Evolutionary conservation across 2,888 invertebrate species (phyloP).

Genomic region (Gymnosoma rotundatum): DNA sequence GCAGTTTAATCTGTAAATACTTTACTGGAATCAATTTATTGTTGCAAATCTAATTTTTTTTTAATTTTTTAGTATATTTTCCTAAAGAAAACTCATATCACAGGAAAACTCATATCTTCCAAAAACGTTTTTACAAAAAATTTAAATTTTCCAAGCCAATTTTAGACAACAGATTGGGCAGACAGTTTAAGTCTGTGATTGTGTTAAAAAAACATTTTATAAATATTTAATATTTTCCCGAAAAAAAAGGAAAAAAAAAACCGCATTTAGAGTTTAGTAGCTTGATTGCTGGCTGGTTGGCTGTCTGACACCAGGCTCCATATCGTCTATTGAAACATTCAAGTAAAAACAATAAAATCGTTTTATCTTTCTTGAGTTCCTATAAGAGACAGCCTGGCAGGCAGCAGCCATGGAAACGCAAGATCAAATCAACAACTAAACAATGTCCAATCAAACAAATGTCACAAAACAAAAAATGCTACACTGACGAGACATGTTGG

Average conservation of each 20-base stretch:
- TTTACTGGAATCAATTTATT: too few species aligned
- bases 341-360: conserved; percentile 10
- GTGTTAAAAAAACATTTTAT: neutral
- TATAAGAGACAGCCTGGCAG: conserved; percentile 17
- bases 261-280: neutral
- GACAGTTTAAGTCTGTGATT: neutral
- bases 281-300: conserved; percentile 27
- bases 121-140: too few species aligned
- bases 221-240: conserved; percentile 31
- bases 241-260: conserved; percentile 16
- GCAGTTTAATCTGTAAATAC: too few species aligned
- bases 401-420: conserved; percentile 23
- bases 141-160: conserved; percentile 19
- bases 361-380: conserved; percentile 2
- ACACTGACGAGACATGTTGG: conserved; percentile 52
- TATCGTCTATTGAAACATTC: conserved; percentile 55
- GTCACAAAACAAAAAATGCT: conserved; percentile 32
- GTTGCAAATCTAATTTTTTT: too few species aligned
- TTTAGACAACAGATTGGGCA: neutral
- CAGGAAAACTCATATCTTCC: too few species aligned
- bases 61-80: too few species aligned
- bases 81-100: too few species aligned
- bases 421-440: conserved; percentile 33
- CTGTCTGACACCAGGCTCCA: conserved; percentile 54
- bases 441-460: conserved; percentile 41